These are phyloP conservation scores for Thinocorus orbignyianus DNA, from an alignment of 2,113 vertebrate species.

Conservation along the genomic window DNA sequence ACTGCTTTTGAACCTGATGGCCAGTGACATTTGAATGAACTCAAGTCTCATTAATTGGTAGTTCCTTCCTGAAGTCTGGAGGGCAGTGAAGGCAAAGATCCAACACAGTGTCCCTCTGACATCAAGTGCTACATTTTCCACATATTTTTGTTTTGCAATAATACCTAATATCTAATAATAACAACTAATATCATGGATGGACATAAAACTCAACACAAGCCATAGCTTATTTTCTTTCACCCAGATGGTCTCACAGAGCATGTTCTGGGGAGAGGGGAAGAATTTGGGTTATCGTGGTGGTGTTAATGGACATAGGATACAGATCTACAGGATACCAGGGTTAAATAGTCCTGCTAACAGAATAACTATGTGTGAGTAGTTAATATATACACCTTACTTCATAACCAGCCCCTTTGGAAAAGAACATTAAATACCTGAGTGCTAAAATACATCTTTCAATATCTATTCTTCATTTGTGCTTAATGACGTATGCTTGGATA, in stretches of 20 bases:
- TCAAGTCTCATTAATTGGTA: not conserved
- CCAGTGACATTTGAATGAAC: not conserved
- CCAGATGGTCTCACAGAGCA: not conserved
- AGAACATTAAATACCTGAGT: not conserved
- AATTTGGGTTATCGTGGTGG: fast-evolving
- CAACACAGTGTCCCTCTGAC: not conserved
- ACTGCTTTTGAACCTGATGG: constrained; percentile 7
- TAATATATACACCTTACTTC: not conserved
- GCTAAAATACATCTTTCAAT: constrained; percentile 9
- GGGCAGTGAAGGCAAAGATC: not conserved
- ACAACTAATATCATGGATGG: not conserved
- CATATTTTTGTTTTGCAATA: not conserved
- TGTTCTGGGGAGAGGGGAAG: not conserved
- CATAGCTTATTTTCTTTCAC: not conserved
- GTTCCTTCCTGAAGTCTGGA: constrained; percentile 1
- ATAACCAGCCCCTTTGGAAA: not conserved
- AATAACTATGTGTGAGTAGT: not conserved
- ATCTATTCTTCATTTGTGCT: constrained; percentile 21
- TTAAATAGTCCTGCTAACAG: not conserved
- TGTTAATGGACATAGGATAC: not conserved
- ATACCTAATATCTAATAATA: not conserved
- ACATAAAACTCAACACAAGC: not conserved
- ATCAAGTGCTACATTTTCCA: not conserved
- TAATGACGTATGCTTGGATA: constrained; percentile 49
- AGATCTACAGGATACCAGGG: not conserved